Conservation (phyloP, 2,797 vertebrate genomes). For the Botia kubotai region DNA sequence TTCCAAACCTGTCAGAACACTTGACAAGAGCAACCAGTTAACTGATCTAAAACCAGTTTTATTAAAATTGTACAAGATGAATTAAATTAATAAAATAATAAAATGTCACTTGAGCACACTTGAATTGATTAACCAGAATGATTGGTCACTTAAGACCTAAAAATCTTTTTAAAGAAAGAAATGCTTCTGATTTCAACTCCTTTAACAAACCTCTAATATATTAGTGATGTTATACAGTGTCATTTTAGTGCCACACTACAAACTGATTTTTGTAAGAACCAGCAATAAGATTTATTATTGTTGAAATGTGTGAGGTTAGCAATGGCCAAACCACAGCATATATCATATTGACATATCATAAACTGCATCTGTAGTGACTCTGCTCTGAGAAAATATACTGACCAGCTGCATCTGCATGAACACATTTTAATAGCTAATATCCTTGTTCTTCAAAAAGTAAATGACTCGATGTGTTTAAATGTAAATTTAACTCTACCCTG, state of each 20-base stretch:
- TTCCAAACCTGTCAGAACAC: neutral
- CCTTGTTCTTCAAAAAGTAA: conserved; percentile 14
- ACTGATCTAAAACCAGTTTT: conserved; percentile 2
- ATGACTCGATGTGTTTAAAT: conserved; percentile 14
- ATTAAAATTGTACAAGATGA: neutral
- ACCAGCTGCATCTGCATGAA: conserved; percentile 28
- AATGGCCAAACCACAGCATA: conserved; percentile 41
- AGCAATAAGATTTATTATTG: conserved; percentile 57
- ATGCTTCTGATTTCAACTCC: neutral
- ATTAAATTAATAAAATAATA: neutral
- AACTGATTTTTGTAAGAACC: conserved; percentile 56
- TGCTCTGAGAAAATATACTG: conserved; percentile 1
- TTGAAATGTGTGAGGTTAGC: conserved; percentile 49
- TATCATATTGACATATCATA: neutral
- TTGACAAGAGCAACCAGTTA: no score
- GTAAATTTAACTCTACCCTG: conserved; percentile 24
- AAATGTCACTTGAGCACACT: neutral
- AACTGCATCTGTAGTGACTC: conserved; percentile 14
- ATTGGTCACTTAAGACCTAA: neutral
- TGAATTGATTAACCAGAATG: neutral
- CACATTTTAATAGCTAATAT: conserved; percentile 26
- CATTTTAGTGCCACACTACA: conserved; percentile 37
- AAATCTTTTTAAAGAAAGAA: neutral
- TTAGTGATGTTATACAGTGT: conserved; percentile 64
- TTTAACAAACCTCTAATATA: neutral